phyloP scores from a whole-genome alignment of 1,140 invertebrate species.

The Notospermus geniculatus region DNA sequence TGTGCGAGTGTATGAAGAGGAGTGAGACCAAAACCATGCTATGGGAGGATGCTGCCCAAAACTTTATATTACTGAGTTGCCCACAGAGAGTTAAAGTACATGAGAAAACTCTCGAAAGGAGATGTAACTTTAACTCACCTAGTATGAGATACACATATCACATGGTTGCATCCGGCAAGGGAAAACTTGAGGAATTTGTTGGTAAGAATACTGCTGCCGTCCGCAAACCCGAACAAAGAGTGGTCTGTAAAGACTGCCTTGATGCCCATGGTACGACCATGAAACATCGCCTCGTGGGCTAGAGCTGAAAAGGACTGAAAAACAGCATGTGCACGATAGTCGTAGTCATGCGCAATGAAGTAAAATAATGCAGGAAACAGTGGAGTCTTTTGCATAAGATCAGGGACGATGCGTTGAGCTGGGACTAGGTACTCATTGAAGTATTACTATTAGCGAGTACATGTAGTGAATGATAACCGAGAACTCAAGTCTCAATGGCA shows the following conservation, averaged over 20 bases:
- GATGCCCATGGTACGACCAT: slow-evolving; percentile 84
- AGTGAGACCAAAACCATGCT: too few relatives aligned
- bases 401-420: too few relatives aligned
- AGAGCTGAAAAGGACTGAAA: slow-evolving; percentile 86
- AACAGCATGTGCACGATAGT: slow-evolving; percentile 14
- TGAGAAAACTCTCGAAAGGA: too few relatives aligned
- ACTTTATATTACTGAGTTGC: too few relatives aligned
- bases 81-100: too few relatives aligned
- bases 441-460: too few relatives aligned
- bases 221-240: slow-evolving; percentile 98
- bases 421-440: too few relatives aligned
- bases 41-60: too few relatives aligned
- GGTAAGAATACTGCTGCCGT: slow-evolving; percentile 93
- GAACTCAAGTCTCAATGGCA: too few relatives aligned
- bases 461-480: too few relatives aligned
- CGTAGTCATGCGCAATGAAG: neutral
- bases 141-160: slow-evolving; percentile 98
- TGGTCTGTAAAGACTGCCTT: slow-evolving; percentile 99
- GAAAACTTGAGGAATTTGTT: slow-evolving; percentile 91
- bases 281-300: slow-evolving; percentile 93
- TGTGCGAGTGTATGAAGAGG: too few relatives aligned
- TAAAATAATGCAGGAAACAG: neutral
- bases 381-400: too few relatives aligned
- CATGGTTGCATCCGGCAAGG: slow-evolving; percentile 86
- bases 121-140: slow-evolving; percentile 58